Base-by-base conservation (phyloP, 2,113 vertebrate genomes). In the Gasterosteus nipponicus region DNA sequence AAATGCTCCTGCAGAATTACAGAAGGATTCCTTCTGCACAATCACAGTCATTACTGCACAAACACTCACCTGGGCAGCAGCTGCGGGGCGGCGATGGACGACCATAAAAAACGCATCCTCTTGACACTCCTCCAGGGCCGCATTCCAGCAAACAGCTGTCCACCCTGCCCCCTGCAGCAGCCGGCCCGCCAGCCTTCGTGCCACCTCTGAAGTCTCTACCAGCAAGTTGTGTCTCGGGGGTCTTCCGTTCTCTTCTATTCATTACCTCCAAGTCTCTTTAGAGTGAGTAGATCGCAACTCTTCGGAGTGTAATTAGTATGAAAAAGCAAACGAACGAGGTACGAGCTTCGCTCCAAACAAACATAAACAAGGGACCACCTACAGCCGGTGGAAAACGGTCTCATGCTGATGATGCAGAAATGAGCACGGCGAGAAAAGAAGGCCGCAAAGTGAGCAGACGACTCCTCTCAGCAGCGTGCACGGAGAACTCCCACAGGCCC, bases 61-160 rank as follows among this genome's bases (percentile, higher is more conserved):
- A 82, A 84, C 81, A 75, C 81, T 93, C 90, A 93, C 92, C 92
- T 93, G 88, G 91, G 86, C 91, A 89, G 88, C 91, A 92, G 91
- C 90, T 92, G 90, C 69, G 31, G 69, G 74, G 82, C 73, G 65
- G 75, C 58, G 14, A 74, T 80, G 78, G 82, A 78, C 57, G 72
- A 35, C 87, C 85, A 53, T 90, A 88, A 91, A 54, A 92, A 81
- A 68, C 79, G 76, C 86, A 85, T 89, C 91, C 85, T 87, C 70
- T 83, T 64, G 59, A 91, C 58, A 75, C 80, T 86, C 81, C 92
- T 89, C 72, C 70, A 78, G 84, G 88, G 88, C 62, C 10, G 2
- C 87, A 92, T 92, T 93, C 91, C 92, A 75, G 59, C 85, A 91
- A 92, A 92, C 91, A 93, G 89, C 89, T 92, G 92, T 90, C 82